These are phyloP conservation scores for Leptopterna dolabrata DNA, from an alignment of 2,888 invertebrate genomes.

Conservation along the genomic window DNA sequence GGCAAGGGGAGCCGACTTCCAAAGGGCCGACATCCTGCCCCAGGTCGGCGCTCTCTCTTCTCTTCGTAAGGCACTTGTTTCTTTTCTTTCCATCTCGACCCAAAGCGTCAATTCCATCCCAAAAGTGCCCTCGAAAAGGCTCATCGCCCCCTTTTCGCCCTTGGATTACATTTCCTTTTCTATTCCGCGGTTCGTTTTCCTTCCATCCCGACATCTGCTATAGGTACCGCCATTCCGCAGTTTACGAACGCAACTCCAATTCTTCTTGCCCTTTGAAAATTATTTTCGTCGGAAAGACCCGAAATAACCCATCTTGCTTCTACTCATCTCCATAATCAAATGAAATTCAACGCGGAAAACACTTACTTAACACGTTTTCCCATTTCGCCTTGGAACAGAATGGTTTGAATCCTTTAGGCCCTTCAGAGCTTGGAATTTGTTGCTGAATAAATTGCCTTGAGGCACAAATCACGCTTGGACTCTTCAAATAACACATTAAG, in stretches of 20 bases:
- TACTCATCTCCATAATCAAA: slow-evolving; percentile 1
- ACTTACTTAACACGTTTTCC: background rate
- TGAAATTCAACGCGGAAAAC: background rate
- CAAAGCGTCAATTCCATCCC: background rate
- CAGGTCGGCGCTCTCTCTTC: background rate
- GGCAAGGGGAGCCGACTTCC: background rate
- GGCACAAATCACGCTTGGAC: background rate
- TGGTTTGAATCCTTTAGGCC: background rate
- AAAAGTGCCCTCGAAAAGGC: background rate
- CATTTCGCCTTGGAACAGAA: background rate
- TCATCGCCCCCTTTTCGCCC: background rate
- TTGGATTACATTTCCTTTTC: slow-evolving; percentile 10
- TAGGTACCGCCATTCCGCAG: background rate
- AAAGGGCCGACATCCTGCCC: background rate
- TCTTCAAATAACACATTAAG: background rate
- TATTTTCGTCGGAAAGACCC: background rate
- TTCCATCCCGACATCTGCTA: background rate
- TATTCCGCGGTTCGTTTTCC: background rate
- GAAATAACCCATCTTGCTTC: background rate
- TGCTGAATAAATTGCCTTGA: background rate
- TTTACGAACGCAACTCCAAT: background rate
- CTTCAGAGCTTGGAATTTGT: background rate
- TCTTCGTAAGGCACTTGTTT: background rate
- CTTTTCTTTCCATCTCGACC: background rate
- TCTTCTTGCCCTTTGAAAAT: background rate